Evolutionary conservation across 2,113 vertebrate species (phyloP).

Genomic region (Leptobrachium ailaonicum): DNA sequence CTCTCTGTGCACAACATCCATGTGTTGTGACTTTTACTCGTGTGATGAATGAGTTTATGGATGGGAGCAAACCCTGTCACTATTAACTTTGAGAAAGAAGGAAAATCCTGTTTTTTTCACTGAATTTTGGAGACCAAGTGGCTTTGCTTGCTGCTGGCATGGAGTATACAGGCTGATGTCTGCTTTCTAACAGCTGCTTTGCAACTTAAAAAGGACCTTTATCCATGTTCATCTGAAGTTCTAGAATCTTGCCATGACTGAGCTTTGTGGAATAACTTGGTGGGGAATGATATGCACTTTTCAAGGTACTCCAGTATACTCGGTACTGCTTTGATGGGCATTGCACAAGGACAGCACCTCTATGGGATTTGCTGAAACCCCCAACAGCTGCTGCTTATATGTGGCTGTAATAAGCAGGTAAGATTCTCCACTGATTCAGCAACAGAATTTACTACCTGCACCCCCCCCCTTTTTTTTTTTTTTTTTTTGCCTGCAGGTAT

Average conservation of each 20-base stretch:
- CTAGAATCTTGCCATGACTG: slow-evolving; percentile 1
- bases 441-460: too few species aligned
- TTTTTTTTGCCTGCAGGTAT: too few species aligned
- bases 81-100: background rate
- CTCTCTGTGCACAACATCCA: background rate
- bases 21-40: background rate
- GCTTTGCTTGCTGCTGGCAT: background rate
- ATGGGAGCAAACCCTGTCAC: background rate
- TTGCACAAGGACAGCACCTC: slow-evolving; percentile 7
- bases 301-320: background rate
- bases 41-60: background rate
- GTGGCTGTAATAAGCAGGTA: slow-evolving; percentile 30
- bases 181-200: background rate
- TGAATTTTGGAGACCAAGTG: slow-evolving; percentile 21
- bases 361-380: slow-evolving; percentile 20
- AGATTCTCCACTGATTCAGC: background rate
- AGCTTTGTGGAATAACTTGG: slow-evolving; percentile 8
- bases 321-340: background rate
- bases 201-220: background rate
- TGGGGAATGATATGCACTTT: background rate
- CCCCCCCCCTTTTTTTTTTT: too few species aligned
- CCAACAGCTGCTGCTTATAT: background rate
- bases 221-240: background rate
- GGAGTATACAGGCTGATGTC: slow-evolving; percentile 3
- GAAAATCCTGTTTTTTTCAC: background rate